These are phyloP conservation scores for Setophaga petechia DNA, from an alignment of 2,113 vertebrate genomes.

Conservation along the genomic window DNA sequence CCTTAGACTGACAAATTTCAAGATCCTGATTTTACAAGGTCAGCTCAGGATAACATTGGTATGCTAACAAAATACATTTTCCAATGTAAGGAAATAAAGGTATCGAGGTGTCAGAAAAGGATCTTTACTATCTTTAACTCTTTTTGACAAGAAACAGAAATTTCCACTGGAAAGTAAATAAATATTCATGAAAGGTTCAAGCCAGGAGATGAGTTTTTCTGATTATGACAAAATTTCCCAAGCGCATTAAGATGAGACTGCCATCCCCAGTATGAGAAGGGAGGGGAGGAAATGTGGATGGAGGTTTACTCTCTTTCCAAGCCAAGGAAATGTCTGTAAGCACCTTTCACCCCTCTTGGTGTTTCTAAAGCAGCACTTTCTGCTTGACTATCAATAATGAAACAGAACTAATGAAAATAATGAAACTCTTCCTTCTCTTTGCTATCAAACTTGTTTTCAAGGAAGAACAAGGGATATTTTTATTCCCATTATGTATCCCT, in stretches of 20 bases:
- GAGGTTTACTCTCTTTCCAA: not conserved
- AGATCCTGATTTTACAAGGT: not conserved
- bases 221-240: constrained; percentile 24
- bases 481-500: not conserved
- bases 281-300: not conserved
- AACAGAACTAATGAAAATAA: not conserved
- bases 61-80: not conserved
- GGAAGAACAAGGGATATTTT: not conserved
- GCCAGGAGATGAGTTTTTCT: not conserved
- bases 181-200: constrained; percentile 39
- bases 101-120: constrained; percentile 19
- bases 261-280: not conserved
- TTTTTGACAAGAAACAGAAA: not conserved
- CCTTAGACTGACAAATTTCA: constrained; percentile 5
- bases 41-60: not conserved
- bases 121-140: constrained; percentile 3
- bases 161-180: constrained; percentile 30
- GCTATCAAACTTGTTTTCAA: not conserved
- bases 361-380: not conserved
- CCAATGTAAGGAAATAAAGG: not conserved
- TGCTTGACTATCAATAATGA: not conserved
- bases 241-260: not conserved
- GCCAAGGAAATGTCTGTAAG: not conserved
- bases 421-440: not conserved
- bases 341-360: not conserved